These are phyloP conservation scores for Pimephales promelas DNA, from an alignment of 2,113 vertebrate genomes.

Conservation along the genomic window DNA sequence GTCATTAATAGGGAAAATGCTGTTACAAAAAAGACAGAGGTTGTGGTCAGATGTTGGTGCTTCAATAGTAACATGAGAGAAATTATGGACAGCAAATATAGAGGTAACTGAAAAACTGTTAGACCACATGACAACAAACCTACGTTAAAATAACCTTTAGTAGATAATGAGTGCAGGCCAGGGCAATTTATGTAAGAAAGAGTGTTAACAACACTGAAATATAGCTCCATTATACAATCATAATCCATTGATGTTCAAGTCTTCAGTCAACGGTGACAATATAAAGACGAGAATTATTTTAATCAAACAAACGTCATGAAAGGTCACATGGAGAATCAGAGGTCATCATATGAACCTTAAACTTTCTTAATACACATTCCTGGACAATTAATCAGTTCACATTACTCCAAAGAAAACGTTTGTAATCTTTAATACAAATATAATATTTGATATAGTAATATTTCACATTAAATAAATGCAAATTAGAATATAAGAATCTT, in stretches of 20 bases:
- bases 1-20: background rate
- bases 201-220: background rate
- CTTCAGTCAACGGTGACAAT: background rate
- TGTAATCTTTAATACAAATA: too few relatives aligned
- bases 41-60: background rate
- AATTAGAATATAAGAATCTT: too few relatives aligned
- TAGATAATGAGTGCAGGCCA: background rate
- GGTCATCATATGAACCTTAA: background rate
- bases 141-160: background rate
- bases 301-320: background rate
- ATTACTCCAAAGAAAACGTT: too few relatives aligned
- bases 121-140: slow-evolving; percentile 16
- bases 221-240: background rate
- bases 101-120: background rate
- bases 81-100: background rate
- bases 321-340: background rate
- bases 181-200: background rate
- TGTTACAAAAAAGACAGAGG: background rate
- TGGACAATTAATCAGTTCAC: background rate
- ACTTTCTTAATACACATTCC: background rate
- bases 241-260: slow-evolving; percentile 1
- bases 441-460: too few relatives aligned
- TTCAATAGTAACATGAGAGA: background rate
- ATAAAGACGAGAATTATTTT: background rate
- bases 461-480: too few relatives aligned